Conservation (phyloP, 2,113 vertebrate genomes). For the Trematocara macrostoma region DNA sequence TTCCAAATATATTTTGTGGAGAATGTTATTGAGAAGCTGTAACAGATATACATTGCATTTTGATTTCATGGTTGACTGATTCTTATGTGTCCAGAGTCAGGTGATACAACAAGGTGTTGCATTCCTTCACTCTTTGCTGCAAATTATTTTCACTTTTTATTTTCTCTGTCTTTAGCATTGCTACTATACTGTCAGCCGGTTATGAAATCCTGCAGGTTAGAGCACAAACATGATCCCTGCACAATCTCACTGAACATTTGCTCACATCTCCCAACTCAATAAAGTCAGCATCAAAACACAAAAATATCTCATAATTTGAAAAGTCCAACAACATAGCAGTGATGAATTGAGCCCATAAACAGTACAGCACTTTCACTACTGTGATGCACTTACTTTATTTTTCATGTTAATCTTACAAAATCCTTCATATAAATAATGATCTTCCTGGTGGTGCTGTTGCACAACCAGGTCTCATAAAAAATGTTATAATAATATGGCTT, state of each 20-base stretch:
- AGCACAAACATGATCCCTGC: not conserved
- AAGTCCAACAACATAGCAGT: not conserved
- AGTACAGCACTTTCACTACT: not conserved
- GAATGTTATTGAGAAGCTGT: not conserved
- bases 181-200: not conserved
- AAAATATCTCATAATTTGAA: not conserved
- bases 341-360: not conserved
- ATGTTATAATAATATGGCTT: not conserved
- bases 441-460: not conserved
- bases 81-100: not conserved
- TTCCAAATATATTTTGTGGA: not conserved
- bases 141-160: not conserved
- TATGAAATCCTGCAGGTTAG: not conserved
- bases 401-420: not conserved
- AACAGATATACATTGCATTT: not conserved
- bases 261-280: not conserved
- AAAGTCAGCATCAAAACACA: not conserved
- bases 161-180: not conserved
- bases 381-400: not conserved
- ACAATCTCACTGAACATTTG: not conserved
- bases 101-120: not conserved
- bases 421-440: not conserved
- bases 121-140: not conserved
- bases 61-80: not conserved
- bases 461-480: not conserved